Conservation (phyloP, 2,797 vertebrate genomes). For the Garrulus glandarius region DNA sequence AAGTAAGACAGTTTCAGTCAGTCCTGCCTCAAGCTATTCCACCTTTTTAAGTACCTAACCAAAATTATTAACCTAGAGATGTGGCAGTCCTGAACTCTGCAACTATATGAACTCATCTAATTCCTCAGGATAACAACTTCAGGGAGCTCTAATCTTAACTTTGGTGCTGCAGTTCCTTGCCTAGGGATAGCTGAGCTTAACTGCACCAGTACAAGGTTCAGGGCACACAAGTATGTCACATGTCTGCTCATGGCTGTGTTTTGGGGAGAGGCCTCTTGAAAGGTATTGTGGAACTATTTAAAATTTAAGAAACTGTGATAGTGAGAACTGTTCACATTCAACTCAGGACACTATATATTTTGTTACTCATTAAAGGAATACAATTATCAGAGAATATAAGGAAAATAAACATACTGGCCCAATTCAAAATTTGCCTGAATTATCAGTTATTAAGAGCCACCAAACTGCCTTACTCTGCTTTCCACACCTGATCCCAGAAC, state of each 20-base stretch:
- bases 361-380: not conserved
- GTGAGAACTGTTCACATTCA: not conserved
- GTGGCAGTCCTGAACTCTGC: not conserved
- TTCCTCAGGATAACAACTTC: not conserved
- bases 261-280: not conserved
- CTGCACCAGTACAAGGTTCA: not conserved
- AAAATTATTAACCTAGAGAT: not conserved
- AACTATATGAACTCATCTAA: not conserved
- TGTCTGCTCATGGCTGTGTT: not conserved
- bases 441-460: not conserved
- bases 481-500: not conserved
- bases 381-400: not conserved
- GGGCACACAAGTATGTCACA: rapidly evolving
- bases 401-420: not conserved
- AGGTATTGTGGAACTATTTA: not conserved
- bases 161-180: not conserved
- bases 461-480: not conserved
- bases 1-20: not conserved
- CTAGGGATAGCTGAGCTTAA: not conserved
- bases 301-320: not conserved
- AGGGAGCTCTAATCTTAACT: not conserved
- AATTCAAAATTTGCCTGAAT: not conserved
- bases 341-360: not conserved
- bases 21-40: not conserved
- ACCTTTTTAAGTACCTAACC: not conserved